phyloP scores from a whole-genome alignment of 2,888 invertebrate species.

The Agrilus mali region DNA sequence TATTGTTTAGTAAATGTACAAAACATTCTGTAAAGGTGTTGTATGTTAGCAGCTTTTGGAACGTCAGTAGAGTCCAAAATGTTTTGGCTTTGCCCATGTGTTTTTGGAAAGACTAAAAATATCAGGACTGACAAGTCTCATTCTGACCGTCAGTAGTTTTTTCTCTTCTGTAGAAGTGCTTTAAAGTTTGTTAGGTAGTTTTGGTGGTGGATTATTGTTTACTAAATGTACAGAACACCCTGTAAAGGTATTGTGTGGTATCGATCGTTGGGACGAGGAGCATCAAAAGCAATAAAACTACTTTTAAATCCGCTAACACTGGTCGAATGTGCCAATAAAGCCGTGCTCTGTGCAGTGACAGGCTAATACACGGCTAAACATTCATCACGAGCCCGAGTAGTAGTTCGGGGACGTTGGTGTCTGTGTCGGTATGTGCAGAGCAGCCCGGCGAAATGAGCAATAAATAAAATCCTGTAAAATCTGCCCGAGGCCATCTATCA shows the following conservation, averaged over 20 bases:
- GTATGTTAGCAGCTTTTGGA: no score
- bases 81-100: no score
- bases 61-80: no score
- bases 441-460: constrained; percentile 30
- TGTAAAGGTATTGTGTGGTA: background rate
- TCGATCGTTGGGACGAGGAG: no score
- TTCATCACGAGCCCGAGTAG: constrained; percentile 23
- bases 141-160: no score
- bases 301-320: constrained; percentile 25
- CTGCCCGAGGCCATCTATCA: constrained; percentile 24
- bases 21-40: no score
- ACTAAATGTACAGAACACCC: background rate
- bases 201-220: no score
- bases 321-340: constrained; percentile 27
- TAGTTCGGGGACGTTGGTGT: background rate
- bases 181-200: no score
- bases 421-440: constrained; percentile 12
- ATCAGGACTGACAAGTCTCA: no score
- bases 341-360: constrained; percentile 29
- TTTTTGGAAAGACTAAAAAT: no score
- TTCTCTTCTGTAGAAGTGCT: no score
- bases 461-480: constrained; percentile 31
- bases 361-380: constrained; percentile 30
- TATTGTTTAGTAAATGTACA: no score
- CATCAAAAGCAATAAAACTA: constrained; percentile 18